Evolutionary conservation across 1,140 invertebrate genomes (phyloP).

Genomic region (Drosophila sechellia): DNA sequence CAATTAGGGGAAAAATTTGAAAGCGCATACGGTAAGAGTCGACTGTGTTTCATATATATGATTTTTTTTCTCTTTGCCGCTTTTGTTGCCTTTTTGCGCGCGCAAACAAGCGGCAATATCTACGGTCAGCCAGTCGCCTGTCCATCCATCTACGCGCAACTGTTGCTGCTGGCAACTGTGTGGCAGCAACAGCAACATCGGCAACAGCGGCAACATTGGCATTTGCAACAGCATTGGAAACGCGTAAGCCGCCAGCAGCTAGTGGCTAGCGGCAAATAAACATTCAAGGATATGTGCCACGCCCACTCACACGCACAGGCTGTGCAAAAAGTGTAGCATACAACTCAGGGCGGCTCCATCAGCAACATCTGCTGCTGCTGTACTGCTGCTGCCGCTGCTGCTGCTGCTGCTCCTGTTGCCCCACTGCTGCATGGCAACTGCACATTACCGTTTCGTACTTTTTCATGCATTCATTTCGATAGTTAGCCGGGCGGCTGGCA

Average conservation of each 20-base stretch:
- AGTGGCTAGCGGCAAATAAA: slow-evolving; percentile 56
- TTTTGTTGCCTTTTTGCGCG: slow-evolving; percentile 9
- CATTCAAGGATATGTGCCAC: slow-evolving; percentile 46
- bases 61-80: neutral
- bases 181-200: slow-evolving; percentile 16
- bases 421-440: slow-evolving; percentile 57
- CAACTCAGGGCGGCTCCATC: slow-evolving; percentile 49
- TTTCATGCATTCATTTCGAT: slow-evolving; percentile 77
- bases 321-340: slow-evolving; percentile 57
- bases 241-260: slow-evolving; percentile 59
- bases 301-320: slow-evolving; percentile 18
- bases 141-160: slow-evolving; percentile 66
- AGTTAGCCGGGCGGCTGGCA: slow-evolving; percentile 56
- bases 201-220: slow-evolving; percentile 27
- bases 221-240: slow-evolving; percentile 54
- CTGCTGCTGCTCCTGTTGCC: slow-evolving; percentile 12
- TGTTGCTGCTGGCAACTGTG: slow-evolving; percentile 43
- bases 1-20: slow-evolving; percentile 65
- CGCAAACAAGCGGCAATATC: slow-evolving; percentile 46
- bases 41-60: slow-evolving; percentile 19
- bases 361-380: slow-evolving; percentile 40
- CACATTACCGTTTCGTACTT: slow-evolving; percentile 76
- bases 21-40: slow-evolving; percentile 31
- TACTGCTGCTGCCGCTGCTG: slow-evolving; percentile 17
- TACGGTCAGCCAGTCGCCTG: slow-evolving; percentile 35